Conservation (phyloP, 2,797 vertebrate genomes). For the Galagoides demidoff region DNA sequence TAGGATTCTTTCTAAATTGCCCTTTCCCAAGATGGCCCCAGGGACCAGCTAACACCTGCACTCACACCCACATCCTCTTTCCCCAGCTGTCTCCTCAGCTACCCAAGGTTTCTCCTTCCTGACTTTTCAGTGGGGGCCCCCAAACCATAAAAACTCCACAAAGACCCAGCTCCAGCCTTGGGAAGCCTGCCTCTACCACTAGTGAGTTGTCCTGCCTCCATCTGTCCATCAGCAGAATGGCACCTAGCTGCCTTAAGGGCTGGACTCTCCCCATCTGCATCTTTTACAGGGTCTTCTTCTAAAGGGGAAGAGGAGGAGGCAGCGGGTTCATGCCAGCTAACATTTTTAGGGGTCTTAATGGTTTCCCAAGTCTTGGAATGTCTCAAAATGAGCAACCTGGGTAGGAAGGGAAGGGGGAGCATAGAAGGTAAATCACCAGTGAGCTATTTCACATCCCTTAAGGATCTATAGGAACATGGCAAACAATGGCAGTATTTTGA, state of each 20-base stretch:
- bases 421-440: rapidly evolving
- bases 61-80: too few relatives aligned
- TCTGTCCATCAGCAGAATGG: not conserved
- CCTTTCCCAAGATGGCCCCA: not conserved
- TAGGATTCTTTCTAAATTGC: not conserved
- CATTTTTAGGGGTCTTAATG: not conserved
- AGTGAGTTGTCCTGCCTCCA: not conserved
- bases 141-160: too few relatives aligned
- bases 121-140: not conserved
- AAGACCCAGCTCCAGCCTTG: not conserved
- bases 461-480: not conserved
- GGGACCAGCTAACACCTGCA: not conserved
- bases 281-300: not conserved
- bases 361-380: not conserved
- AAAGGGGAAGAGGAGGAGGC: not conserved
- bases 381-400: not conserved
- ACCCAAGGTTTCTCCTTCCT: not conserved
- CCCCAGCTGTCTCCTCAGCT: not conserved
- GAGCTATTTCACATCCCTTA: not conserved
- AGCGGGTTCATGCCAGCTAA: not conserved
- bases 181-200: not conserved
- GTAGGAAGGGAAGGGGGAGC: not conserved
- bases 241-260: not conserved
- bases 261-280: not conserved
- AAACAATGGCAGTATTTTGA: not conserved